Percentiles rank a stretch among this genome's conserved stretches.
These are phyloP conservation scores for Mesorhabditis spiculigera DNA, from an alignment of 2,888 invertebrate species.

Conservation along the genomic window DNA sequence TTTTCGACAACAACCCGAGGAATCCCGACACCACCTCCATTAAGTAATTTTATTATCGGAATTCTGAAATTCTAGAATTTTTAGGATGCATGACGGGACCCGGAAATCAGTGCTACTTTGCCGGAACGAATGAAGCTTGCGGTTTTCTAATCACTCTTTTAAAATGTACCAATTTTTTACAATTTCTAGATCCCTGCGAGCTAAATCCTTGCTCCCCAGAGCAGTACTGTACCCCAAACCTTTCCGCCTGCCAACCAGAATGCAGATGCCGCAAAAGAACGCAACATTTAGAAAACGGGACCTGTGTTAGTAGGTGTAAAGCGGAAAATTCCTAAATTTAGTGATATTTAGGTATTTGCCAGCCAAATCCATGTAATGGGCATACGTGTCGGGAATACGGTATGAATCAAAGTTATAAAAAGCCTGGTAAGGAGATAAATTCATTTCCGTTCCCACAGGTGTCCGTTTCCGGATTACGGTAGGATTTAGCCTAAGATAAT, in stretches of 20 bases:
- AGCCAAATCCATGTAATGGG: not conserved
- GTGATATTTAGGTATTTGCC: not conserved
- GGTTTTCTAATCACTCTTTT: not conserved
- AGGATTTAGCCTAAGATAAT: not conserved
- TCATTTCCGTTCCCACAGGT: too few species aligned
- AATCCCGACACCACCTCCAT: not conserved
- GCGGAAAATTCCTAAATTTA: not conserved
- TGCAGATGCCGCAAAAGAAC: not conserved
- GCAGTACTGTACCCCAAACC: not conserved
- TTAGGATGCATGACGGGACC: not conserved
- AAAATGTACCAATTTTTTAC: not conserved
- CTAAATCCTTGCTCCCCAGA: not conserved
- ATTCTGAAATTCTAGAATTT: not conserved
- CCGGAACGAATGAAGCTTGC: not conserved
- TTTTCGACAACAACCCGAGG: not conserved
- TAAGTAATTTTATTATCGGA: not conserved
- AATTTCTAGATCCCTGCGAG: not conserved
- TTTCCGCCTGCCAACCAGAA: not conserved
- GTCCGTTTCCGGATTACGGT: not conserved
- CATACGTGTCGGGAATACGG: not conserved
- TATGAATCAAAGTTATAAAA: not conserved
- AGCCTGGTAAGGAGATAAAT: too few species aligned
- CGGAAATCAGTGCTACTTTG: not conserved
- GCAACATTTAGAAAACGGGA: not conserved
- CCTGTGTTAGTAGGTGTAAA: not conserved